Conservation (phyloP, 2,797 vertebrate genomes). For the Clarias pachynema region DNA sequence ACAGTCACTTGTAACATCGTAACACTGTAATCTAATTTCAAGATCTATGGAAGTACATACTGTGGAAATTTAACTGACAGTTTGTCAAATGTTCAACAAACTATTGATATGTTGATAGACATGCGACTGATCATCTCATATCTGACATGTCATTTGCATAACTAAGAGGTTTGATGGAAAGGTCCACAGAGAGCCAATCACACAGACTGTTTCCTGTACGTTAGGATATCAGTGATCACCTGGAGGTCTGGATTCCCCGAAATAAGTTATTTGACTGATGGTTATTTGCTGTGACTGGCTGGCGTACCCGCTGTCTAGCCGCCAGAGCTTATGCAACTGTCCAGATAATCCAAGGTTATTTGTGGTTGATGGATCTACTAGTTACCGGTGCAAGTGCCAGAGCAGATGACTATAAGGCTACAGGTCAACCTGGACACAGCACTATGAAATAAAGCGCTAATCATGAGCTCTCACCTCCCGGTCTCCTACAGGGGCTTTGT, state of each 20-base stretch:
- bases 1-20: neutral
- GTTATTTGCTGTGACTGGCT: neutral
- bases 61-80: neutral
- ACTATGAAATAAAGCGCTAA: constrained; percentile 26
- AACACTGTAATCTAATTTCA: neutral
- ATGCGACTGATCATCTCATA: neutral
- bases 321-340: neutral
- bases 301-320: neutral
- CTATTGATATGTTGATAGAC: neutral
- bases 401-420: neutral
- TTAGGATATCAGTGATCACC: neutral
- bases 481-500: constrained; percentile 19
- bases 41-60: neutral
- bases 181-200: neutral
- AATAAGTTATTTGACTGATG: neutral
- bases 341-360: neutral
- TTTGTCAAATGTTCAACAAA: neutral
- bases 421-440: neutral
- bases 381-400: neutral
- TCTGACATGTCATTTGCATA: neutral
- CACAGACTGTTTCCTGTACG: neutral
- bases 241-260: neutral
- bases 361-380: neutral
- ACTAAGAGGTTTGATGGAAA: neutral
- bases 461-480: constrained; percentile 41